Percentiles rank a stretch among this genome's conserved stretches.
Conservation (phyloP, 64 coral and sea anemone genomes). For the Pocillopora damicornis region DNA sequence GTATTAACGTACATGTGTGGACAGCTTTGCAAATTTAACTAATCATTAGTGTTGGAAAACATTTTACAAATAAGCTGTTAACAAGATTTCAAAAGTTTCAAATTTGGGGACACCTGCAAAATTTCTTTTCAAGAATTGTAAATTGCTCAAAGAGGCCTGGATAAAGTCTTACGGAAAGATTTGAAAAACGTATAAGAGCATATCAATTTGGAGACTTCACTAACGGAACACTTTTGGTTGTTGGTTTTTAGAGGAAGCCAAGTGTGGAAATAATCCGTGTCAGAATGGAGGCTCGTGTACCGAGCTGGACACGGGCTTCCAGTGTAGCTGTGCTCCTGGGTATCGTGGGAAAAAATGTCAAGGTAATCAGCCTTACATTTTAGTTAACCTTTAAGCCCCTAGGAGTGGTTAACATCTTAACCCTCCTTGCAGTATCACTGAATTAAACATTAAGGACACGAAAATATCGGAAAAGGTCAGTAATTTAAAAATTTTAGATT, state of each 20-base stretch:
- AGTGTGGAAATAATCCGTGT: slow-evolving; percentile 69
- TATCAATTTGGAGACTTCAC: no score
- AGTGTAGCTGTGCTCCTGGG: slow-evolving; percentile 78
- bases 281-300: slow-evolving; percentile 87
- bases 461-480: no score
- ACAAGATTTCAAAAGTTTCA: background rate
- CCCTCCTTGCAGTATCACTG: no score
- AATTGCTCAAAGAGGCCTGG: no score
- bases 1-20: background rate
- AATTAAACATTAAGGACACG: no score
- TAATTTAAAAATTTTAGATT: no score
- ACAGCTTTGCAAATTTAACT: background rate
- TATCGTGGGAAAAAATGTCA: slow-evolving; percentile 74
- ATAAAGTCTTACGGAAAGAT: no score
- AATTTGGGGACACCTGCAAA: background rate
- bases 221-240: background rate
- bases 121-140: no score
- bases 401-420: no score
- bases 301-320: slow-evolving; percentile 73
- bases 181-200: no score
- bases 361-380: slow-evolving; percentile 19
- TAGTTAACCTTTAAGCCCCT: no score
- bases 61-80: background rate
- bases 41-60: background rate
- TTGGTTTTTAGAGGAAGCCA: slow-evolving; percentile 43